Evolutionary conservation across 2,888 invertebrate genomes (phyloP).

Genomic region (Chrysomela aeneicollis): DNA sequence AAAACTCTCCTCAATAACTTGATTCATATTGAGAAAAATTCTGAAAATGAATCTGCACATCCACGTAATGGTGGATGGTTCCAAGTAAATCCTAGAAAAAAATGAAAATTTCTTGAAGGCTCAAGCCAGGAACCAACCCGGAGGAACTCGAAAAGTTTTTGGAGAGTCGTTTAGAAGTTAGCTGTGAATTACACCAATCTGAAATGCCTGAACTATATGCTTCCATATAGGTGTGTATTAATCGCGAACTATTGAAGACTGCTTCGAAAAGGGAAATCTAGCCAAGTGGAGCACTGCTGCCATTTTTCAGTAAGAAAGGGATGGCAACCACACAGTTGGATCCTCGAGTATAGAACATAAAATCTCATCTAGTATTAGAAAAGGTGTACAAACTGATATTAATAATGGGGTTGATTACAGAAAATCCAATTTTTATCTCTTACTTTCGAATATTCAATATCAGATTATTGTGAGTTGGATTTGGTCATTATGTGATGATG

Average conservation of each 20-base stretch:
- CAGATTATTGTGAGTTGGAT: background rate
- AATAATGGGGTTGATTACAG: background rate
- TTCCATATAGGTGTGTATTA: constrained; percentile 12
- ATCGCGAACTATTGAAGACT: constrained; percentile 13
- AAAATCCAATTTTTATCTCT: background rate
- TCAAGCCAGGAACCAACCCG: too few relatives aligned
- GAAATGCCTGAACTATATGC: constrained; percentile 1
- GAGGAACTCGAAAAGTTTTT: constrained; percentile 15
- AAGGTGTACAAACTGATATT: constrained; percentile 8
- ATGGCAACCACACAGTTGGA: constrained; percentile 18
- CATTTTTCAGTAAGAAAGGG: constrained; percentile 17
- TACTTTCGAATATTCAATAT: constrained; percentile 3
- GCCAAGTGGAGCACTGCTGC: constrained; percentile 10
- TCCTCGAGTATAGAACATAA: constrained; percentile 6
- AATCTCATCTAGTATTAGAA: constrained; percentile 15
- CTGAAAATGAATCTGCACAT: too few relatives aligned
- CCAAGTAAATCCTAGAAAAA: too few relatives aligned
- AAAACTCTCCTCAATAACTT: constrained; percentile 12
- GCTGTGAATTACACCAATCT: background rate
- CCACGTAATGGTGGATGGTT: too few relatives aligned
- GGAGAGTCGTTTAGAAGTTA: constrained; percentile 2
- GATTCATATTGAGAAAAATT: too few relatives aligned
- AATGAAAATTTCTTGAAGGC: too few relatives aligned
- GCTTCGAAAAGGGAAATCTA: background rate
- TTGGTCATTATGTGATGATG: constrained; percentile 8